phyloP scores from a whole-genome alignment of 2,797 vertebrate species.

The Crenichthys baileyi region DNA sequence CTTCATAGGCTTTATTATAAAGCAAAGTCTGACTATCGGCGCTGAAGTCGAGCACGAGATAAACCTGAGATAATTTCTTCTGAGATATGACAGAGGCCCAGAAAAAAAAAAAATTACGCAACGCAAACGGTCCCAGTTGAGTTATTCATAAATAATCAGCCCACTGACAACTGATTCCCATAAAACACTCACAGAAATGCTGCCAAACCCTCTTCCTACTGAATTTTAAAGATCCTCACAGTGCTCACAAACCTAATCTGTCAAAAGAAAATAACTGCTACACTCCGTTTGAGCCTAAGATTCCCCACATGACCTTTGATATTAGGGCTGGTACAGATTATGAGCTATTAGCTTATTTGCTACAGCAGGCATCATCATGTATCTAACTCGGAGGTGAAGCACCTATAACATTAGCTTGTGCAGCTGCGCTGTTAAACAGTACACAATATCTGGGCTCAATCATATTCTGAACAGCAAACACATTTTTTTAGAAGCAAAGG shows the following conservation, averaged over 20 bases:
- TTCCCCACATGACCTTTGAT: conserved; percentile 29
- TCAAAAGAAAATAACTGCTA: neutral
- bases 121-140: conserved; percentile 13
- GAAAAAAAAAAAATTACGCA: conserved; percentile 22
- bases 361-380: neutral
- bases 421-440: too few species aligned
- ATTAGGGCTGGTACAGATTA: conserved; percentile 3
- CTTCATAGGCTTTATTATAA: conserved; percentile 48
- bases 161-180: conserved; percentile 22
- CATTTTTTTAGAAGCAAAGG: too few species aligned
- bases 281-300: neutral
- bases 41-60: conserved; percentile 44
- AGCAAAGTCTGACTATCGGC: conserved; percentile 56
- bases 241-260: conserved; percentile 8
- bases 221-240: conserved; percentile 1
- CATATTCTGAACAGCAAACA: too few species aligned
- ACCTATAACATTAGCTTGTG: too few species aligned
- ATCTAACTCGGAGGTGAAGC: neutral
- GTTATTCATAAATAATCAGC: conserved; percentile 15
- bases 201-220: neutral
- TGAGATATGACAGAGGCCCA: conserved; percentile 1
- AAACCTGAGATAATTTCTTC: conserved; percentile 38
- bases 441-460: too few species aligned
- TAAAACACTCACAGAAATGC: conserved; percentile 7
- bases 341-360: conserved; percentile 20